Evolutionary conservation across 2,888 invertebrate species (phyloP), one percentile per base, ranked within the genome.

Genomic region (Cosmopolites sordidus): DNA sequence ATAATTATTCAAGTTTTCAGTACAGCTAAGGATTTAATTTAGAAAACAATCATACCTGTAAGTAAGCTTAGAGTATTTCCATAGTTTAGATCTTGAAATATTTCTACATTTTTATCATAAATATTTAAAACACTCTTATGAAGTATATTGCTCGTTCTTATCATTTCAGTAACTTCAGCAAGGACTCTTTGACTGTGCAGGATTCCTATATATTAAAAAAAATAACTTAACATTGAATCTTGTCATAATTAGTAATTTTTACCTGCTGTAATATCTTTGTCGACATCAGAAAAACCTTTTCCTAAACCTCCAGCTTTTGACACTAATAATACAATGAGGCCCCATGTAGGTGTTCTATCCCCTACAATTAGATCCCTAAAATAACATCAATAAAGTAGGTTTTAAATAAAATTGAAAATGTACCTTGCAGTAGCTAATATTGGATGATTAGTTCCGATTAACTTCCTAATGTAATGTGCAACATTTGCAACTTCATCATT

Each of bases 401-500:
- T 16, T 16, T 2, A 2, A 6, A 40, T 16, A 40, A 14, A 38
- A 9, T 5, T 38, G 12, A 5, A 38, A 40, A 40, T 40, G 16
- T 40, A 94, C 94, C 92, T 94, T 12, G 93, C 92, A 33, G 93
- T 94, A 75, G 91, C 89, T 50, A 96, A 75, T 48, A 97, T 73
- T 1, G 97, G 96, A 79, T 97, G 96, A 71, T 91, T 89, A 14
- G 93, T 92, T 49, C 94, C 94, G 45, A 96, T 89, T 48, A 97
- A 76, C 75, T 93, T 95, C 59, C 92, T 81, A 58, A 96, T 77
- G 71, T 96, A 92, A 45, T 91, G 75, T 1, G 94, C 94, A 48
- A 96, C 88, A 75, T 93, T 95, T 0, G 94, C 93, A 53, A 96
- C 87, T 77, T 96, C 95, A 72, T 96, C 96, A 71, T 91, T 94